A percentile compares a stretch with the other conserved stretches of the same genome.
Evolutionary conservation across 2,888 invertebrate species (phyloP).

Genomic region (Xanthorhoe spadicearia): DNA sequence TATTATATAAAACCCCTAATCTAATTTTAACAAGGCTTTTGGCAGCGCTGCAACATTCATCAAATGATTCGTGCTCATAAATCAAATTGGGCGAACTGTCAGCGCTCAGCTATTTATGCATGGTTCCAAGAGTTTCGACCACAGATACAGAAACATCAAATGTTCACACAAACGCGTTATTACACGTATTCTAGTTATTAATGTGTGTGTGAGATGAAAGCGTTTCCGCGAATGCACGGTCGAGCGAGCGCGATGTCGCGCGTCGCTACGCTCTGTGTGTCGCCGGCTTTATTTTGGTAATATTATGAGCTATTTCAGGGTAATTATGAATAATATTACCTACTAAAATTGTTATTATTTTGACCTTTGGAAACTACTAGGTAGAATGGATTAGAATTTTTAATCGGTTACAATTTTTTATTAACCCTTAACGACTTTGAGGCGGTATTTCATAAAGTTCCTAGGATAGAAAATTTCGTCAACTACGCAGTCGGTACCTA

Average conservation of each 20-base stretch:
- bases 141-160: conserved; percentile 5
- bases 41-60: conserved; percentile 25
- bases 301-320: conserved; percentile 2
- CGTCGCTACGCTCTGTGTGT: conserved; percentile 52
- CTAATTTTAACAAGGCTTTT: conserved; percentile 23
- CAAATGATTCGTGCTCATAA: conserved; percentile 36
- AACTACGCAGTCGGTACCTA: too few species aligned
- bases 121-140: conserved; percentile 26
- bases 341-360: neutral
- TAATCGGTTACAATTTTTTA: too few species aligned
- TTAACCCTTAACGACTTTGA: too few species aligned
- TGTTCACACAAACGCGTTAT: too few species aligned
- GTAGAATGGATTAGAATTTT: too few species aligned
- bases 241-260: conserved; percentile 49
- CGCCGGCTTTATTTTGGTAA: conserved; percentile 40
- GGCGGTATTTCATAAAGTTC: too few species aligned
- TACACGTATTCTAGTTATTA: neutral
- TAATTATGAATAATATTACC: neutral
- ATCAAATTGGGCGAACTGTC: conserved; percentile 35
- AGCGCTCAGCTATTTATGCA: conserved; percentile 32
- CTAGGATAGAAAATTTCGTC: too few species aligned
- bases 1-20: neutral
- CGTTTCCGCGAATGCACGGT: conserved; percentile 58
- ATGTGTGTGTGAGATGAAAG: conserved; percentile 56
- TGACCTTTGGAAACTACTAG: neutral